Conservation (phyloP, 1,140 invertebrate genomes). For the Dendroctonus ponderosae region DNA sequence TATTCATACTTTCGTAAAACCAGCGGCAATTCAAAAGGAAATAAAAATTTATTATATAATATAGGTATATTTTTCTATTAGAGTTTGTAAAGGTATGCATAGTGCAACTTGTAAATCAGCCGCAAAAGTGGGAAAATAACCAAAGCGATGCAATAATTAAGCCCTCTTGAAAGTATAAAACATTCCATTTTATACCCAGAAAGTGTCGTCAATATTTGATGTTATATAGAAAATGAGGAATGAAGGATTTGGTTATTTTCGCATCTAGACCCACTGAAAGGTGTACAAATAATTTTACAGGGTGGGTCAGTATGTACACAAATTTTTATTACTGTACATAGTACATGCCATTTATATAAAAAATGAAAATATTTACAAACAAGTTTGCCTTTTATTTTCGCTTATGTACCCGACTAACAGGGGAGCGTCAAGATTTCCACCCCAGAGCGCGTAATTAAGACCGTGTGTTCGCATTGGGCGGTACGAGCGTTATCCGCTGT, state of each 20-base stretch:
- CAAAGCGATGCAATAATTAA: constrained; percentile 36
- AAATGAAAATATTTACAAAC: constrained; percentile 22
- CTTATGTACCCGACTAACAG: constrained; percentile 17
- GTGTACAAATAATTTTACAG: constrained; percentile 42
- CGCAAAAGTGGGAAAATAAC: constrained; percentile 45
- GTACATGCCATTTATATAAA: constrained; percentile 38
- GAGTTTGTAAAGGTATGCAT: constrained; percentile 44
- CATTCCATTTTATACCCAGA: constrained; percentile 48
- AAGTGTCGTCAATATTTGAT: constrained; percentile 2
- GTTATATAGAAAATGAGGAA: neutral
- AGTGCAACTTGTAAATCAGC: constrained; percentile 39
- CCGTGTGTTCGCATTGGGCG: constrained; percentile 90
- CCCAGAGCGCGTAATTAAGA: constrained; percentile 76
- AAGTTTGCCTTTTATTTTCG: neutral
- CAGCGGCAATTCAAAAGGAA: constrained; percentile 20
- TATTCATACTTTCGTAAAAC: constrained; percentile 16
- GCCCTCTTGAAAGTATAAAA: constrained; percentile 38
- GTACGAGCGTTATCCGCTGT: constrained; percentile 75
- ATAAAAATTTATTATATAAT: constrained; percentile 19
- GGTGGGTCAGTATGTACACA: constrained; percentile 47
- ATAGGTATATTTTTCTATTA: constrained; percentile 46
- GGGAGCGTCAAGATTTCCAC: constrained; percentile 67
- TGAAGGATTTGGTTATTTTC: constrained; percentile 43
- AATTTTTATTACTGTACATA: constrained; percentile 47
- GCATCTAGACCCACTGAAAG: constrained; percentile 32